These are phyloP conservation scores for Phyllotis vaccarum DNA, from an alignment of 2,797 vertebrate species.

Conservation along the genomic window DNA sequence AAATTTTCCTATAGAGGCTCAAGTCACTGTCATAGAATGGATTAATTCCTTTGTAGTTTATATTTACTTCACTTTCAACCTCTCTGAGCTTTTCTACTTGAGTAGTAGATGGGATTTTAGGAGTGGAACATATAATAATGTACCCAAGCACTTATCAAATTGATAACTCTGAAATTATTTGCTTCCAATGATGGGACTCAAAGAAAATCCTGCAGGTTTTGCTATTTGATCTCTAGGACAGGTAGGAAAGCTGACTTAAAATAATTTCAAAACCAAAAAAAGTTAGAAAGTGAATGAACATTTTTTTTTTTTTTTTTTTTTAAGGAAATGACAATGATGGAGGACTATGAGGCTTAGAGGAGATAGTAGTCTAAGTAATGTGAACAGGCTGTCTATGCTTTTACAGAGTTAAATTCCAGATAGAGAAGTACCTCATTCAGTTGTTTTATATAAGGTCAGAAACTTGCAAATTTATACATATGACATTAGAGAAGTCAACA, in stretches of 20 bases:
- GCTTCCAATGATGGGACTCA: conserved; percentile 14
- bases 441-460: conserved; percentile 49
- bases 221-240: conserved; percentile 4
- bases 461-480: not conserved
- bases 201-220: conserved; percentile 54
- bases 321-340: conserved; percentile 3
- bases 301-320: not conserved
- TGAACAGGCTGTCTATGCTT: not conserved
- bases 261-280: not conserved
- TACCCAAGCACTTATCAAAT: not conserved
- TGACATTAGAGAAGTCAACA: conserved; percentile 10
- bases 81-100: conserved; percentile 22
- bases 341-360: conserved; percentile 27
- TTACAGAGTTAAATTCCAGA: not conserved
- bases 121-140: not conserved
- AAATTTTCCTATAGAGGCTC: conserved; percentile 31
- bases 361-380: not conserved
- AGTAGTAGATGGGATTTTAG: conserved; percentile 38
- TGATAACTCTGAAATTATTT: conserved; percentile 43
- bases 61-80: conserved; percentile 35
- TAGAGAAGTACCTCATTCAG: not conserved
- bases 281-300: not conserved
- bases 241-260: not conserved
- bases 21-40: conserved; percentile 22
- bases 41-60: conserved; percentile 23